Evolutionary conservation across 2,888 invertebrate species (phyloP), one percentile per base, ranked within the genome.

Genomic region (Campopleginae sp.): DNA sequence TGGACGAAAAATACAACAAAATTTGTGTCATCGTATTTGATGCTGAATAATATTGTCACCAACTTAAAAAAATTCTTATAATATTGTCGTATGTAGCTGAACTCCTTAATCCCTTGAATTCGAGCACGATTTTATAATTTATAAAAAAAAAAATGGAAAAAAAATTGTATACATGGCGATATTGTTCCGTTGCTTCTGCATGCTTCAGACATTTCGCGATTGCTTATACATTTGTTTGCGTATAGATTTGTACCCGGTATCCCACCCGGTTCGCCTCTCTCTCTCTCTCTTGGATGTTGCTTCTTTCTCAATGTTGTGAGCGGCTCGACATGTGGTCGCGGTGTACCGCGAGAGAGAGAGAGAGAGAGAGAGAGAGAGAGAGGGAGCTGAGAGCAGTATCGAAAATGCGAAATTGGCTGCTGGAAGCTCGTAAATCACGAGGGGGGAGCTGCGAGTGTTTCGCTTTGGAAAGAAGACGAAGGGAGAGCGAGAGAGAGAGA

Each of bases 321-420:
- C 27, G 48, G 42, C 76, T n/a, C 71, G 71, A 70, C 68, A 61
- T 70, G 70, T 42, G 70, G 78, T 79, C 58, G 70, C 65, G 33
- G 58, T 19, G 61, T 61, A 80, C 46, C 65, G 65, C 80, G 78
- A 63, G 54, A 79, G 86, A 78, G 80, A 76, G n/a, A n/a, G n/a
- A n/a, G n/a, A n/a, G n/a, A n/a, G n/a, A n/a, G n/a, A n/a, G n/a
- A n/a, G n/a, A n/a, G n/a, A n/a, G n/a, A n/a, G n/a, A 82, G 74
- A 42, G 76, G 72, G 82, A 81, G 46, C 75, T 48, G 65, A 63
- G 44, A 80, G 76, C 82, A 76, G 86, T 88, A 89, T 90, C 89
- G 89, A 88, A 89, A 90, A 89, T 86, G 86, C 88, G 86, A 89
- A 90, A 90, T 90, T 90, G 88, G 61, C 58, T 74, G 86, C 82